Evolutionary conservation across 2,113 vertebrate species (phyloP).

Genomic region (Ceuthmochares aereus): DNA sequence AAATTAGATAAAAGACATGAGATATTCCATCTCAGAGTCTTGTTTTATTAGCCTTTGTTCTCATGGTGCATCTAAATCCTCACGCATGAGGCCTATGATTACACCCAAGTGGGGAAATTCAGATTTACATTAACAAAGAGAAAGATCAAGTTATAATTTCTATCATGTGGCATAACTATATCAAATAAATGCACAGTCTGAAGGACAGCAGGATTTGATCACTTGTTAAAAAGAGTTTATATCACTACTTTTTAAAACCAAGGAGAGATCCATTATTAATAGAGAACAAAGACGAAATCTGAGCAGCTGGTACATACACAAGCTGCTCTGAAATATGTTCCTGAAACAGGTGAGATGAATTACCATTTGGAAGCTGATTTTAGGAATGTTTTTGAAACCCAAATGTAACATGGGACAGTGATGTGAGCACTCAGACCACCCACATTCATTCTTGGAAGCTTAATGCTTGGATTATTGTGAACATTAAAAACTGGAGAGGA

Average conservation of each 20-base stretch:
- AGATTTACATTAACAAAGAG: constrained; percentile 27
- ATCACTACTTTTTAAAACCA: background rate
- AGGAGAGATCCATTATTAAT: background rate
- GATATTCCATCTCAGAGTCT: background rate
- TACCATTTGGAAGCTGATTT: background rate
- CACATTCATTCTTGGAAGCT: background rate
- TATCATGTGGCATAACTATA: background rate
- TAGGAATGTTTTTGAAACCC: background rate
- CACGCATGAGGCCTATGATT: background rate
- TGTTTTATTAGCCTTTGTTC: constrained; percentile 40
- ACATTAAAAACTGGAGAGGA: background rate
- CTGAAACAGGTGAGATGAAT: background rate
- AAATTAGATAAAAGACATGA: background rate
- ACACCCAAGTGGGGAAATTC: constrained; percentile 3
- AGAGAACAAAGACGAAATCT: background rate
- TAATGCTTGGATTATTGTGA: background rate
- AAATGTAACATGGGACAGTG: background rate
- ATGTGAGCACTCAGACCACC: background rate
- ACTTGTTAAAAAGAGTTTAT: background rate
- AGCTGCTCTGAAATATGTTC: background rate
- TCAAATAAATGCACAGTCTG: background rate
- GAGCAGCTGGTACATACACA: background rate
- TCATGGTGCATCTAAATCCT: constrained; percentile 42
- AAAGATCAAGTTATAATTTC: background rate
- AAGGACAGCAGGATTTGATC: background rate